phyloP scores from a whole-genome alignment of 2,797 vertebrate genomes.

The Allobates femoralis region DNA sequence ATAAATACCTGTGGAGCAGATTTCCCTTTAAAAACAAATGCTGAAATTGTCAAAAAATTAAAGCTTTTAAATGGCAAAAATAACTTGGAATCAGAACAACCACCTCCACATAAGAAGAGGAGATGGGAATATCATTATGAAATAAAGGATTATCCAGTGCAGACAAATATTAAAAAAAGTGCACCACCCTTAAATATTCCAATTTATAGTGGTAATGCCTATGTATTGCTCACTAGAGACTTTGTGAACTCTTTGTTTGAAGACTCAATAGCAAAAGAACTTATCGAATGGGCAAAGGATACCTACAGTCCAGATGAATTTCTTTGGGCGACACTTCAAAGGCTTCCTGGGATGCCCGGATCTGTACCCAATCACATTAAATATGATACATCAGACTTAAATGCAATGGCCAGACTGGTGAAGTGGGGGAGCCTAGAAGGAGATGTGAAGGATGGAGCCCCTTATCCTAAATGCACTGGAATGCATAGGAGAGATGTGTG shows the following conservation, averaged over 20 bases:
- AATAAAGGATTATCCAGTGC: background rate
- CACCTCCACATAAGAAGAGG: conserved; percentile 66
- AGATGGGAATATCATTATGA: conserved; percentile 77
- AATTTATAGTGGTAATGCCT: conserved; percentile 88
- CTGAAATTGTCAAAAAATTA: conserved; percentile 79
- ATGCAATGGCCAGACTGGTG: conserved; percentile 81
- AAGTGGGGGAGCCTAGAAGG: conserved; percentile 85
- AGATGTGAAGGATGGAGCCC: conserved; percentile 77
- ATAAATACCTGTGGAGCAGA: conserved; percentile 87
- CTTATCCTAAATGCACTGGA: conserved; percentile 84
- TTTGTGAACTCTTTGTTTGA: conserved; percentile 82
- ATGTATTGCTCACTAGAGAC: conserved; percentile 80
- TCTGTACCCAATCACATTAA: conserved; percentile 75
- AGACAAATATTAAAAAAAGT: conserved; percentile 70
- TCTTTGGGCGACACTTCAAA: conserved; percentile 89
- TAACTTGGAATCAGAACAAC: conserved; percentile 82
- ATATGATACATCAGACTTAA: conserved; percentile 84
- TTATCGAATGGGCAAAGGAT: conserved; percentile 89
- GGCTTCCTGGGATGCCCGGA: conserved; percentile 83
- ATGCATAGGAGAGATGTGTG: conserved; percentile 78
- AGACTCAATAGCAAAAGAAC: conserved; percentile 66
- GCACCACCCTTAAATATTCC: conserved; percentile 78
- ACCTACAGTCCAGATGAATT: conserved; percentile 92
- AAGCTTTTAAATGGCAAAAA: conserved; percentile 80
- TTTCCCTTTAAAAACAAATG: conserved; percentile 88